Evolutionary conservation across 2,113 vertebrate species (phyloP), one percentile per base, ranked within the genome.

Genomic region (Hemiscyllium ocellatum): DNA sequence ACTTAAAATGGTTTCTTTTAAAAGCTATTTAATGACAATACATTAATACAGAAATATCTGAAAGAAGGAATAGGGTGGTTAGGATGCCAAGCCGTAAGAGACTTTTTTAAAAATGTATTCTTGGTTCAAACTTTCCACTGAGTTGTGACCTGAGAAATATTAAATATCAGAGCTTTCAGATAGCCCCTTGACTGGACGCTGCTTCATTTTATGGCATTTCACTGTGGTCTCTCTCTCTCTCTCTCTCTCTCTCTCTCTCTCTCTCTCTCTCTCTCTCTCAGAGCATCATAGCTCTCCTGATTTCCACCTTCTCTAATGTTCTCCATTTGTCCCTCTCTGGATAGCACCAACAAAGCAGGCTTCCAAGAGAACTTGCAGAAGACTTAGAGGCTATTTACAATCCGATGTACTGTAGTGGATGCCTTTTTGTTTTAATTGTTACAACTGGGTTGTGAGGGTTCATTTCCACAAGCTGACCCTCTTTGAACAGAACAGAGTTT

Each of bases 21-120:
- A 61, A 61, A 97, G 96, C 0, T 0, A 96, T 97, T 97, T 96
- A 97, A 96, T 97, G 97, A 96, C 96, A 96, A 95, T 94, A 96
- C 96, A 97, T 97, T 97, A 97, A 96, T 96, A 78, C 76, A 96
- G 96, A 96, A 96, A 69, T 89, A 78, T 70, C 95, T 91, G 96
- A 95, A 96, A 96, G 96, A 96, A 96, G 96, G 96, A 95, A 96
- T 97, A 96, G 96, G 96, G 94, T 95, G 96, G 13, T 33, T 19
- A 96, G 95, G 97, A 97, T 96, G 80, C 56, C 96, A 97, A 96
- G 97, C 97, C 96, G 96, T 97, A 97, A 97, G 96, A 87, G 86
- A 29, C 72, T 65, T 83, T 97, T 97, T 97, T 1, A 47, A 0
- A 47, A 47, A 47, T 47, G 42, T 47, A 47, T 47, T 72, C 93